phyloP scores from a whole-genome alignment of 2,797 vertebrate genomes.

The Sebastolobus altivelis region DNA sequence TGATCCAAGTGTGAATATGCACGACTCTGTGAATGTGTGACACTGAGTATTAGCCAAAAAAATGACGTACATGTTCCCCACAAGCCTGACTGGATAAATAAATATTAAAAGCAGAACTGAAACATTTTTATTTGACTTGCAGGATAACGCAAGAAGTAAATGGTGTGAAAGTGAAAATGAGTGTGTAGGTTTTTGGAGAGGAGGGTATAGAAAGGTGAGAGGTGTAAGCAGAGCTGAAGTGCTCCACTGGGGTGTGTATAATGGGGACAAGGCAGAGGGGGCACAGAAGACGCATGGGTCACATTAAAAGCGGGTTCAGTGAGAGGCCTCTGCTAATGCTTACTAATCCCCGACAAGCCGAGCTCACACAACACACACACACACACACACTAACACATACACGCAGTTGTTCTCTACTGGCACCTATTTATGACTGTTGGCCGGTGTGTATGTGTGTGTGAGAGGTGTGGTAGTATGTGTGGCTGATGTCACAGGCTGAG shows the following conservation, averaged over 20 bases:
- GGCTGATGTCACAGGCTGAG: conserved; percentile 68
- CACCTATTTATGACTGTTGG: conserved; percentile 68
- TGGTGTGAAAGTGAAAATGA: conserved; percentile 46
- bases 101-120: conserved; percentile 18
- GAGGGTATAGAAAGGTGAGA: conserved; percentile 41
- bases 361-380: conserved; percentile 44
- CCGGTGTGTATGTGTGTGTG: background rate
- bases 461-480: conserved; percentile 59
- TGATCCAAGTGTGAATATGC: conserved; percentile 17
- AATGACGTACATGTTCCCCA: background rate
- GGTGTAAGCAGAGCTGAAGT: conserved; percentile 58
- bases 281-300: conserved; percentile 70
- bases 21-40: conserved; percentile 22
- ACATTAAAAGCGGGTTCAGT: conserved; percentile 80
- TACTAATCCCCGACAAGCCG: conserved; percentile 70
- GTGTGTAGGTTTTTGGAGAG: conserved; percentile 4
- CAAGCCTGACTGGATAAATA: conserved; percentile 27
- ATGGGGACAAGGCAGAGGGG: conserved; percentile 59
- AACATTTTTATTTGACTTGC: conserved; percentile 33
- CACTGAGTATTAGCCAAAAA: background rate
- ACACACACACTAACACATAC: conserved; percentile 36
- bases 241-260: conserved; percentile 72
- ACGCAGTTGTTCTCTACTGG: conserved; percentile 40
- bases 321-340: conserved; percentile 75
- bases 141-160: conserved; percentile 19